Conservation (phyloP, 2,888 invertebrate species). For the Liopterus haemorrhoidalis region DNA sequence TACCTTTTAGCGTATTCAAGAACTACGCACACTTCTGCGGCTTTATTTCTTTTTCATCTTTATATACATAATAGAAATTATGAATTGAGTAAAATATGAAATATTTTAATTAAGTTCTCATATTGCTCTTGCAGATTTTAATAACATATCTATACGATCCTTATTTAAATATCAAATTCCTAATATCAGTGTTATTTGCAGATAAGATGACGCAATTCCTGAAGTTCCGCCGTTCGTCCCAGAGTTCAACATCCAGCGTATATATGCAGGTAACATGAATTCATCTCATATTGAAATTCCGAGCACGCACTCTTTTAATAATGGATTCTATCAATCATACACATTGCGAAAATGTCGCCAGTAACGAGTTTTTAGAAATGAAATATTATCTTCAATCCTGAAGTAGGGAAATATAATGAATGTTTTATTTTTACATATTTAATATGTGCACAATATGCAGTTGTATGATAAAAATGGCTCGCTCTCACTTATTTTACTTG, state of each 20-base stretch:
- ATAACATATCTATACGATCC: too few species aligned
- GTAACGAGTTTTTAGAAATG: slow-evolving; percentile 14
- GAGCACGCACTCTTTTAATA: slow-evolving; percentile 15
- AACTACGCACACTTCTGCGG: too few species aligned
- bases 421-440: too few species aligned
- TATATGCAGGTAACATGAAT: slow-evolving; percentile 34
- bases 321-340: slow-evolving; percentile 19
- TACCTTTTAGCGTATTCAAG: too few species aligned
- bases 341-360: slow-evolving; percentile 9
- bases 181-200: slow-evolving; percentile 7
- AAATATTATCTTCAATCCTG: slow-evolving; percentile 7
- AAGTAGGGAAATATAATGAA: too few species aligned
- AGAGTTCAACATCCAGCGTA: slow-evolving; percentile 36
- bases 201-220: slow-evolving; percentile 35
- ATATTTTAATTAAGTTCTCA: too few species aligned
- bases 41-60: too few species aligned
- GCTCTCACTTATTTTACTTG: too few species aligned
- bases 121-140: too few species aligned
- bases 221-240: slow-evolving; percentile 32
- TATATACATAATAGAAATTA: too few species aligned
- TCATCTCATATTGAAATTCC: slow-evolving; percentile 4
- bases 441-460: not conserved
- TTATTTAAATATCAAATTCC: not conserved
- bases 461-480: not conserved
- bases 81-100: too few species aligned